These are phyloP conservation scores for Athrips mouffetella DNA, from an alignment of 2,888 invertebrate species.

Conservation along the genomic window DNA sequence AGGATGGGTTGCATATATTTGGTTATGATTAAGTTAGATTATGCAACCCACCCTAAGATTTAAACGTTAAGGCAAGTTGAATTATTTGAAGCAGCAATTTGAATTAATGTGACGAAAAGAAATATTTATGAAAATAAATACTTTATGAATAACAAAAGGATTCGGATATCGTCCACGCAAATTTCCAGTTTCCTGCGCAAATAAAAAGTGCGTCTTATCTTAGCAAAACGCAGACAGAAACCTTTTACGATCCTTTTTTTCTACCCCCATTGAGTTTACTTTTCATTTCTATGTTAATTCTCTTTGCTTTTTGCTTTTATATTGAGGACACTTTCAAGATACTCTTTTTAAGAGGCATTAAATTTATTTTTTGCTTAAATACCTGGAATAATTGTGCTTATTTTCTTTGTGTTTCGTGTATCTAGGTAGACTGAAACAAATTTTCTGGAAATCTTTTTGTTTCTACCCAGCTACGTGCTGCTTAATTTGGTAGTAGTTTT, in stretches of 20 bases:
- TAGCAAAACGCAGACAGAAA: slow-evolving; percentile 18
- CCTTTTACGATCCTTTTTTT: slow-evolving; percentile 26
- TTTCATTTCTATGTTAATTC: slow-evolving; percentile 35
- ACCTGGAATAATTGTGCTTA: slow-evolving; percentile 5
- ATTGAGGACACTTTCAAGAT: slow-evolving; percentile 3
- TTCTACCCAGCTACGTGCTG: too few species aligned
- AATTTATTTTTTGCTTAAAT: slow-evolving; percentile 6
- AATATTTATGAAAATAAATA: too few species aligned
- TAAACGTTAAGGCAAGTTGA: too few species aligned
- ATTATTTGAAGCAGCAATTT: too few species aligned
- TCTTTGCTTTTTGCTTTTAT: slow-evolving; percentile 12
- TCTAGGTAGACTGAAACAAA: neutral
- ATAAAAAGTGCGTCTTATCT: slow-evolving; percentile 1
- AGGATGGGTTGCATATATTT: too few species aligned
- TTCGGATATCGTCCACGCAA: neutral
- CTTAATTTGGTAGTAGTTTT: too few species aligned
- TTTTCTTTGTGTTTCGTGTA: neutral
- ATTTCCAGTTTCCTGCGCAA: neutral
- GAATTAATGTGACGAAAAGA: too few species aligned
- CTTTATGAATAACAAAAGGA: too few species aligned
- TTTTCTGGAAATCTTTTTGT: neutral
- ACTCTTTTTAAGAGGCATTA: slow-evolving; percentile 5
- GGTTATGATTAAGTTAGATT: too few species aligned
- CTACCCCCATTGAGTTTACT: slow-evolving; percentile 27
- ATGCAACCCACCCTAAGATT: too few species aligned